phyloP scores from a whole-genome alignment of 37 sponge, comb jelly and placozoan genomes.

The Cladorhizidae sp. region DNA sequence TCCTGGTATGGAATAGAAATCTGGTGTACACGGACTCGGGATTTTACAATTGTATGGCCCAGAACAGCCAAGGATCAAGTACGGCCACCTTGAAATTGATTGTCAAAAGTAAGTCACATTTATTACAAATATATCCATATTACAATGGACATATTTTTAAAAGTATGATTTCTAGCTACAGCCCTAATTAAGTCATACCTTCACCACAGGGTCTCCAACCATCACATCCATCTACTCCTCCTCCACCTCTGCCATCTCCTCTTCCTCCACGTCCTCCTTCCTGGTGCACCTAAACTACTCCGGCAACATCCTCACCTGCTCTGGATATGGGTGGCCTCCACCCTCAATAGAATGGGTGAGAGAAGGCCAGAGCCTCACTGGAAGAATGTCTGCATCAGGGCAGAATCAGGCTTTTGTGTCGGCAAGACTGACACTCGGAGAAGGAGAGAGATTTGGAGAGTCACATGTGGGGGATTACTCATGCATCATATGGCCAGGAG shows the following conservation, averaged over 20 bases:
- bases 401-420: conserved; percentile 1
- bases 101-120: conserved; percentile 19
- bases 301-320: conserved; percentile 28
- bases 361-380: neutral
- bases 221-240: conserved; percentile 15
- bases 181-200: neutral
- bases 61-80: conserved; percentile 2
- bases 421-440: neutral
- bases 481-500: neutral
- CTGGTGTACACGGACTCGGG: conserved; percentile 28
- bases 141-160: no score
- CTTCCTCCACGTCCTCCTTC: neutral
- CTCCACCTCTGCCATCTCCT: neutral
- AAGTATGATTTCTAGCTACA: neutral
- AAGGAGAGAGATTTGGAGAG: neutral
- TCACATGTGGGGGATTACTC: neutral
- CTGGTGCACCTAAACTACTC: conserved; percentile 8
- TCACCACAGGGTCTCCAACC: conserved; percentile 2
- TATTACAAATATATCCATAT: no score
- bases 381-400: neutral
- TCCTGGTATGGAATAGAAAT: conserved; percentile 13
- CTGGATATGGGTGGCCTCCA: conserved; percentile 26
- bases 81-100: conserved; percentile 1
- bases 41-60: conserved; percentile 5
- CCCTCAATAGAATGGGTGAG: conserved; percentile 30